A percentile compares a stretch with the other conserved stretches of the same genome.
These are phyloP conservation scores for Papilio xuthus DNA, from an alignment of 1,140 invertebrate genomes.

Conservation along the genomic window DNA sequence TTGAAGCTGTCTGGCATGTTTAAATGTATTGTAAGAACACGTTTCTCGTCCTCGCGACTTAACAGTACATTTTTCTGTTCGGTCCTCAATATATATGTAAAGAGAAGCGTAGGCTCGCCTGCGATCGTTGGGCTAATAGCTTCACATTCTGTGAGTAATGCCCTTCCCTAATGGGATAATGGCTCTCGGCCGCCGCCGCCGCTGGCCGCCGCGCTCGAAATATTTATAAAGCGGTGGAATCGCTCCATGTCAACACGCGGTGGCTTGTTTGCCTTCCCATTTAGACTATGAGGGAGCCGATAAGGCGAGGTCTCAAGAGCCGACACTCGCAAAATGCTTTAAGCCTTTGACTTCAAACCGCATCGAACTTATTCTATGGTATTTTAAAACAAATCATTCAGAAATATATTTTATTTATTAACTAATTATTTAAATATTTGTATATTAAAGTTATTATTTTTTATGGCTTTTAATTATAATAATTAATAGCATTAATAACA, in stretches of 20 bases:
- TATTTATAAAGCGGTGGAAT: constrained; percentile 78
- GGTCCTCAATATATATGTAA: constrained; percentile 30
- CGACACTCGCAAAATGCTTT: constrained; percentile 34
- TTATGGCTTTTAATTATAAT: neutral
- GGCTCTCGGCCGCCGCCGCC: constrained; percentile 57
- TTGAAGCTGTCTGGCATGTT: constrained; percentile 36
- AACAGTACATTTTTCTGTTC: constrained; percentile 20
- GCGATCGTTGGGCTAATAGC: constrained; percentile 64
- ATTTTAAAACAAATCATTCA: no score
- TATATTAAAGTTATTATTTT: neutral
- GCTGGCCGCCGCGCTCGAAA: constrained; percentile 64
- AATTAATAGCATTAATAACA: neutral
- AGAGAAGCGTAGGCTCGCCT: constrained; percentile 30
- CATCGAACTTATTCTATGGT: neutral
- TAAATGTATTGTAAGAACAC: constrained; percentile 43
- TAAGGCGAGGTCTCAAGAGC: constrained; percentile 55
- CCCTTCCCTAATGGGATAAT: constrained; percentile 78
- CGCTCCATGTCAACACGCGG: constrained; percentile 72
- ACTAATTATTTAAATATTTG: neutral
- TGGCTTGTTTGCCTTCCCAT: constrained; percentile 73
- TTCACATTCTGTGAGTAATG: constrained; percentile 73
- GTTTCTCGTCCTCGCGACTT: constrained; percentile 33
- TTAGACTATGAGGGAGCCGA: constrained; percentile 66
- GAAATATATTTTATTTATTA: no score
- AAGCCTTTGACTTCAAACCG: constrained; percentile 12